Conservation (phyloP, 1,140 invertebrate species). For the Nephila pilipes region DNA sequence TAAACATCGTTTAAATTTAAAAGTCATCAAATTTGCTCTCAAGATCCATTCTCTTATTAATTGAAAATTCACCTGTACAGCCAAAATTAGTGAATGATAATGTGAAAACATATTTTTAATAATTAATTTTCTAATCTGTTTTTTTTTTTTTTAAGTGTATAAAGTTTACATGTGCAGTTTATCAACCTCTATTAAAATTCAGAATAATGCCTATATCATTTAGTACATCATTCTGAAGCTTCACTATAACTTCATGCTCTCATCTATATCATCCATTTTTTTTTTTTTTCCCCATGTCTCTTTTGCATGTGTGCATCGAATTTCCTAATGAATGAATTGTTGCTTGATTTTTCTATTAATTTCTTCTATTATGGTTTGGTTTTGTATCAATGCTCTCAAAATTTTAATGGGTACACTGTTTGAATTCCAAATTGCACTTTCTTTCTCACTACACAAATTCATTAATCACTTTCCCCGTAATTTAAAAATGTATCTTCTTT, state of each 20-base stretch:
- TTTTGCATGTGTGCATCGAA: conserved; percentile 13
- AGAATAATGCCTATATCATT: conserved; percentile 27
- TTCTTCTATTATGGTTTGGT: not conserved
- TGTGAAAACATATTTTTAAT: too few relatives aligned
- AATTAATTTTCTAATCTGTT: not conserved
- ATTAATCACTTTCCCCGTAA: not conserved
- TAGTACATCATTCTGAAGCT: conserved; percentile 1
- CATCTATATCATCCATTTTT: conserved; percentile 23
- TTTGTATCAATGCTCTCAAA: not conserved
- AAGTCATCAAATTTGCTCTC: too few relatives aligned
- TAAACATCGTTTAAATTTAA: too few relatives aligned
- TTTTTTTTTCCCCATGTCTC: not conserved
- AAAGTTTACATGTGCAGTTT: not conserved
- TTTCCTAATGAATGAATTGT: not conserved
- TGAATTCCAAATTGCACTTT: not conserved
- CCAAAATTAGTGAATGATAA: too few relatives aligned
- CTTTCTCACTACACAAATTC: not conserved
- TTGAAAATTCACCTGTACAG: too few relatives aligned
- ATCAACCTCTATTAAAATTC: conserved; percentile 28
- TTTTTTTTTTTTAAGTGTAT: not conserved
- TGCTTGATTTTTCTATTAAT: not conserved
- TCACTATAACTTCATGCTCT: conserved; percentile 14
- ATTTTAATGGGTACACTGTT: not conserved
- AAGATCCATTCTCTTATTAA: too few relatives aligned
- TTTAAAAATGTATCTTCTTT: not conserved